phyloP scores from a whole-genome alignment of 2,797 vertebrate species.

The Poeciliopsis gracilis region DNA sequence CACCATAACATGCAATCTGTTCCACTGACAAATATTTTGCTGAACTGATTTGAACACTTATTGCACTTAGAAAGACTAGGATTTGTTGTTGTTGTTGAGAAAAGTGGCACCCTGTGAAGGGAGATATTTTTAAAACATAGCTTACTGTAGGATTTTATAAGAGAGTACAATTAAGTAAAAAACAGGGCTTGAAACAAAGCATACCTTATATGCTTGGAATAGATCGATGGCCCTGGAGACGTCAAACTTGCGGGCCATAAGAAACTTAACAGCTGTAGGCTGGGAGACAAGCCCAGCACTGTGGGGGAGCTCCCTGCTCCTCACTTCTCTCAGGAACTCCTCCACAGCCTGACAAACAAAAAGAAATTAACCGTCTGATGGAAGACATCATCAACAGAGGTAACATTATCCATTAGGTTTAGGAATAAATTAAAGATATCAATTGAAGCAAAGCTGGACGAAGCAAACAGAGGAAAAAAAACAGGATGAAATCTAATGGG shows the following conservation, averaged over 20 bases:
- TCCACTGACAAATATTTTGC: not conserved
- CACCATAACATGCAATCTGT: not conserved
- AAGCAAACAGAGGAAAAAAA: not conserved
- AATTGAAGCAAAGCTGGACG: not conserved
- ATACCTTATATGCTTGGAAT: conserved; percentile 87
- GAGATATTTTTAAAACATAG: not conserved
- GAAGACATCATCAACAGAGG: conserved; percentile 6
- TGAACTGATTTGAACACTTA: not conserved
- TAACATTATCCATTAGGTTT: not conserved
- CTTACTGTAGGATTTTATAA: not conserved
- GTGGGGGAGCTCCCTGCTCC: conserved; percentile 81
- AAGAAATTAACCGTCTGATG: not conserved
- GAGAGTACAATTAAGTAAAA: not conserved
- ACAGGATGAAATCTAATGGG: conserved; percentile 6
- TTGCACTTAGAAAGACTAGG: not conserved
- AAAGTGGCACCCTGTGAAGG: not conserved
- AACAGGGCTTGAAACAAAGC: not conserved
- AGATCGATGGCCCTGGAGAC: conserved; percentile 85
- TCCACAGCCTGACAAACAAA: conserved; percentile 78
- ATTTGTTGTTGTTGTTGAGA: not conserved
- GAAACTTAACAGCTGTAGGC: conserved; percentile 86
- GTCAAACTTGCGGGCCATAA: conserved; percentile 89
- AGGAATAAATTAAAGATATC: not conserved
- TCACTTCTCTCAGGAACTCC: conserved; percentile 85
- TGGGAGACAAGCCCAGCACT: conserved; percentile 84